Conservation (phyloP, 1,140 invertebrate species). For the Fopius arisanus region DNA sequence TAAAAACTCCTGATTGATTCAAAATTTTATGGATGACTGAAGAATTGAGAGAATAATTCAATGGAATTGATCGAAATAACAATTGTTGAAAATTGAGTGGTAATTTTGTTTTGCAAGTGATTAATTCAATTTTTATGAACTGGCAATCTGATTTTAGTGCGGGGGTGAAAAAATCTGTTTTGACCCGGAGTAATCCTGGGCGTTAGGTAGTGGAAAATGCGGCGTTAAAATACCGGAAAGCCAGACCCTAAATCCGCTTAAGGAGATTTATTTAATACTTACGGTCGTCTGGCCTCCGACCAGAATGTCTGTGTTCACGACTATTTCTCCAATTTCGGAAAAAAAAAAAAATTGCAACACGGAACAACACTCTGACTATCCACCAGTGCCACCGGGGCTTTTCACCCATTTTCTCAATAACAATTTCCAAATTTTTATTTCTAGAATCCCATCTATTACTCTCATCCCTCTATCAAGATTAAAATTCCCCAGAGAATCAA, state of each 20-base stretch:
- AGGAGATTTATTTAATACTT: slow-evolving; percentile 12
- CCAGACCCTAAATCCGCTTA: slow-evolving; percentile 43
- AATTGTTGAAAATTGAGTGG: no score
- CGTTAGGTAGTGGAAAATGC: slow-evolving; percentile 53
- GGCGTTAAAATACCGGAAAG: slow-evolving; percentile 61
- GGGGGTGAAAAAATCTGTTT: slow-evolving; percentile 5
- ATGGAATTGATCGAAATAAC: no score
- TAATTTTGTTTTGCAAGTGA: no score
- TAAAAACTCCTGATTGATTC: no score
- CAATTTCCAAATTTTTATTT: no score
- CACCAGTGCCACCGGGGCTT: not conserved
- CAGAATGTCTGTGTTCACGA: slow-evolving; percentile 4
- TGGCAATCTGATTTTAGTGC: not conserved
- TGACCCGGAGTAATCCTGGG: slow-evolving; percentile 13
- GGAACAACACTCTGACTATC: not conserved
- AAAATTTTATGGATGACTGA: no score
- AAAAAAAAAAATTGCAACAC: not conserved
- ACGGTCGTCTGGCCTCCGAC: slow-evolving; percentile 10
- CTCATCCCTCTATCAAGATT: no score
- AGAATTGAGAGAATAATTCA: no score
- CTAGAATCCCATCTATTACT: no score
- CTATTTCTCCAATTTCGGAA: not conserved
- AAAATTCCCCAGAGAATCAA: no score
- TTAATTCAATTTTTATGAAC: not conserved
- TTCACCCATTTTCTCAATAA: not conserved